Conservation (phyloP, 2,113 vertebrate species). For the Nesoenas mayeri region DNA sequence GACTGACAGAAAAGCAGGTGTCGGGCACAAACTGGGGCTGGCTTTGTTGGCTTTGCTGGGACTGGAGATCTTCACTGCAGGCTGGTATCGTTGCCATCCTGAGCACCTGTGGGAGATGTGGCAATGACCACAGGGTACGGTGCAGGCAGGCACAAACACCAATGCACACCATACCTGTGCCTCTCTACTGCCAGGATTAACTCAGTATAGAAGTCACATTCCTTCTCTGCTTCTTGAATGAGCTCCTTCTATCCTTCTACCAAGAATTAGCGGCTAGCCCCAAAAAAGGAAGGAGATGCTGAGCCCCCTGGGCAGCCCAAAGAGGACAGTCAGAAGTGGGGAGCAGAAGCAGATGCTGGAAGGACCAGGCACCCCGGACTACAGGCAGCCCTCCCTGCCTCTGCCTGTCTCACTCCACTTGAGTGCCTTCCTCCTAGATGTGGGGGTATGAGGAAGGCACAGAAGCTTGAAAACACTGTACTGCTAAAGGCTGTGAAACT, state of each 20-base stretch:
- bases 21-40: fast-evolving
- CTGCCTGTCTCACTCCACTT: not conserved
- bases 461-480: not conserved
- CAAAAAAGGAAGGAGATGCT: fast-evolving
- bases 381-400: not conserved
- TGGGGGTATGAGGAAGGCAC: not conserved
- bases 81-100: not conserved
- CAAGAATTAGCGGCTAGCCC: not conserved
- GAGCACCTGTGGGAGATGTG: not conserved
- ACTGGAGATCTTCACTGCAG: fast-evolving
- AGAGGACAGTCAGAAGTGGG: not conserved
- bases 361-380: not conserved
- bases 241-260: not conserved
- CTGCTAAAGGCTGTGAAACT: not conserved
- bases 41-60: not conserved
- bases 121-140: not conserved
- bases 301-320: not conserved
- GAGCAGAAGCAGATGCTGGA: not conserved
- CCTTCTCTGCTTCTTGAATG: not conserved
- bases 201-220: not conserved
- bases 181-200: not conserved
- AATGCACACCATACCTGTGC: fast-evolving
- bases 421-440: not conserved
- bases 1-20: not conserved
- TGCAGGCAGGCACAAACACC: not conserved